These are phyloP conservation scores for Tragopan temminckii DNA, from an alignment of 2,797 vertebrate genomes.

Conservation along the genomic window DNA sequence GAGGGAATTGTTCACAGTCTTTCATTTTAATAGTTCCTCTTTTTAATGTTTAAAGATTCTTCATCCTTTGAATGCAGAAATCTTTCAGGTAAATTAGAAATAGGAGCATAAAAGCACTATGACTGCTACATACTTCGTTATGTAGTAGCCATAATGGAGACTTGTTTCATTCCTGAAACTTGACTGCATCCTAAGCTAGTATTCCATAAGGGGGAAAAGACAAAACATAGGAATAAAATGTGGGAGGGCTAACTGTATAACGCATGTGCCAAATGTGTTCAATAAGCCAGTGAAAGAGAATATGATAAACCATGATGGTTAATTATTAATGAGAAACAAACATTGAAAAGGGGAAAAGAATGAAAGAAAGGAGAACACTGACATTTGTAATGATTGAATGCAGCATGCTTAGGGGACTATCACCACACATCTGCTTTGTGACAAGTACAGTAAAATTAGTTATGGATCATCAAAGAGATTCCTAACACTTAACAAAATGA, in stretches of 20 bases:
- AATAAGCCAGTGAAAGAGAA: conserved; percentile 2
- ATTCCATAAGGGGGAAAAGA: background rate
- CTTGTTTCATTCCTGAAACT: background rate
- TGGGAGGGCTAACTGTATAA: background rate
- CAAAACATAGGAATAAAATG: background rate
- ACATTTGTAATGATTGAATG: conserved; percentile 20
- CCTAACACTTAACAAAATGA: conserved; percentile 61
- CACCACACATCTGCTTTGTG: conserved; percentile 67
- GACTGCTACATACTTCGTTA: background rate
- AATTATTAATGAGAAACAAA: conserved; percentile 45
- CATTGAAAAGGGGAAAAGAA: background rate
- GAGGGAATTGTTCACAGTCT: background rate
- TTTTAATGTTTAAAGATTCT: background rate
- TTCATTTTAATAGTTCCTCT: background rate
- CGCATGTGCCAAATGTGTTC: background rate
- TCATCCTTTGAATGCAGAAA: background rate
- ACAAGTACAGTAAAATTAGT: conserved; percentile 69
- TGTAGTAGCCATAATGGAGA: background rate
- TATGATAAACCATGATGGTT: conserved; percentile 14
- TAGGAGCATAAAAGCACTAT: background rate
- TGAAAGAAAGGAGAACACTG: background rate
- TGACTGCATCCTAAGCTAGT: background rate
- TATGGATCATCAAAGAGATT: conserved; percentile 75
- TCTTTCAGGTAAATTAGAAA: background rate
- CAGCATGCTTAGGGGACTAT: conserved; percentile 1